A percentile compares a stretch with the other conserved stretches of the same genome.
Conservation (phyloP, 2,113 vertebrate species). For the Lepus americanus region DNA sequence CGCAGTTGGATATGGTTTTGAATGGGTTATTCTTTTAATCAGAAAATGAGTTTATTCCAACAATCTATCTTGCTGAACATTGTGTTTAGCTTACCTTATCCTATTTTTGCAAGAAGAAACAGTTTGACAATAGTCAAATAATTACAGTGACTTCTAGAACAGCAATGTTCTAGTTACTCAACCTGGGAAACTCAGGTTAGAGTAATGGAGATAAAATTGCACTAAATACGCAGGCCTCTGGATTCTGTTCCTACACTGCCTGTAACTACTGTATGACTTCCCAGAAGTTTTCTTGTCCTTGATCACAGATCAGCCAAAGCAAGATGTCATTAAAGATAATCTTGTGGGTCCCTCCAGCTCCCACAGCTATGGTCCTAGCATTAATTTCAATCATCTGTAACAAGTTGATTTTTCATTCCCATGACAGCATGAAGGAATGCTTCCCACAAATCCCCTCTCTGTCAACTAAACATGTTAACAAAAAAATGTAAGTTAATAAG, state of each 20-base stretch:
- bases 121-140: background rate
- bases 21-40: background rate
- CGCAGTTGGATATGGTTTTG: background rate
- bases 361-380: background rate
- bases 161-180: background rate
- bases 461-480: slow-evolving; percentile 4
- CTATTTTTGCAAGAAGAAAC: background rate
- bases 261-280: background rate
- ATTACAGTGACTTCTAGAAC: background rate
- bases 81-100: background rate
- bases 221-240: background rate
- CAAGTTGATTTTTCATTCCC: slow-evolving; percentile 19
- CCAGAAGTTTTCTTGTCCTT: background rate
- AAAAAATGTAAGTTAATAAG: background rate
- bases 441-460: background rate
- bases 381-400: slow-evolving; percentile 33
- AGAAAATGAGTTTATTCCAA: slow-evolving; percentile 2
- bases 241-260: background rate
- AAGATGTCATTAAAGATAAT: background rate
- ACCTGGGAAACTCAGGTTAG: background rate
- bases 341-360: background rate
- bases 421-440: background rate
- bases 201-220: background rate
- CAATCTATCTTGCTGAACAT: background rate
- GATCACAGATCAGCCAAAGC: background rate